Evolutionary conservation across 35 echinoderm and acorn worm genomes (phyloP).

Genomic region (Strongylocentrotus purpuratus): DNA sequence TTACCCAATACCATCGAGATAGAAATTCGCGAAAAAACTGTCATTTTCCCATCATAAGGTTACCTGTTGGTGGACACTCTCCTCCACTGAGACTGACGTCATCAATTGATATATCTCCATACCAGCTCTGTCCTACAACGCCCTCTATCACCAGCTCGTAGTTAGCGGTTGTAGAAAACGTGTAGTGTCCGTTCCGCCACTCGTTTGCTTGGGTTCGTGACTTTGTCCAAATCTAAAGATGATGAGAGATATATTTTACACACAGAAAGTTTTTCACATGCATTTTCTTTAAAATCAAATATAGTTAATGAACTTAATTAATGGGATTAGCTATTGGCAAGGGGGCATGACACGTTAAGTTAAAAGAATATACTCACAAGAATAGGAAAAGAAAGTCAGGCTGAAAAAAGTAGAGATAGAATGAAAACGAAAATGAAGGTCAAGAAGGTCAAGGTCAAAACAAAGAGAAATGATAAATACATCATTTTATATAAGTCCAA

Average conservation of each 20-base stretch:
- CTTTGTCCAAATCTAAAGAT: constrained; percentile 66
- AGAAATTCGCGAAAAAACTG: too few species aligned
- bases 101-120: constrained; percentile 91
- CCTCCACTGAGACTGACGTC: constrained; percentile 58
- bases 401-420: too few species aligned
- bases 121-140: constrained; percentile 55
- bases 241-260: neutral
- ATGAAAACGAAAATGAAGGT: too few species aligned
- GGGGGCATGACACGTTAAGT: too few species aligned
- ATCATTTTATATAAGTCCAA: too few species aligned
- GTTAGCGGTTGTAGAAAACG: constrained; percentile 14
- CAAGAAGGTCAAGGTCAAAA: too few species aligned
- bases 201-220: constrained; percentile 74
- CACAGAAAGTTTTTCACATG: neutral
- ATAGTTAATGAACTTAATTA: too few species aligned
- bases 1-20: too few species aligned
- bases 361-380: too few species aligned
- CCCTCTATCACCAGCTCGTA: constrained; percentile 92
- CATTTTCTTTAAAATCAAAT: too few species aligned
- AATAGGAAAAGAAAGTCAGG: too few species aligned
- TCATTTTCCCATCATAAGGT: neutral
- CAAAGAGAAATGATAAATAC: too few species aligned
- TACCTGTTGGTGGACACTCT: constrained; percentile 66
- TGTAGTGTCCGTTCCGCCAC: constrained; percentile 56
- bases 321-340: neutral